Conservation (phyloP, 2,113 vertebrate genomes). For the Plotosus lineatus region DNA sequence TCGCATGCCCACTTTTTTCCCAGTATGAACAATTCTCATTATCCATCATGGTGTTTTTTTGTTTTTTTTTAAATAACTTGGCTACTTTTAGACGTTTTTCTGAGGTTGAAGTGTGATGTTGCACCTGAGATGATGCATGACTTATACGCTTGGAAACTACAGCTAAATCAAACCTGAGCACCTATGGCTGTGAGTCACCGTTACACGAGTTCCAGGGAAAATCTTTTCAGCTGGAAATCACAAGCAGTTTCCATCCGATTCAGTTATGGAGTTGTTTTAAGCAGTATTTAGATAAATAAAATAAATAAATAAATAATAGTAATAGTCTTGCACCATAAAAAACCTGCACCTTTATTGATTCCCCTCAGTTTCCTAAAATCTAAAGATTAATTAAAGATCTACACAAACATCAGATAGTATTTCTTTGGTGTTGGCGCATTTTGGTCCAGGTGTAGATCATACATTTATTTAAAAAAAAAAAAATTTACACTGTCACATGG, state of each 20-base stretch:
- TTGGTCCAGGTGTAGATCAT: neutral
- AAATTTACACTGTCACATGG: neutral
- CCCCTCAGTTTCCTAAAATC: neutral
- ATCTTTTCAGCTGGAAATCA: neutral
- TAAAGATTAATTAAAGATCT: neutral
- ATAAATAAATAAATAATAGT: too few relatives aligned
- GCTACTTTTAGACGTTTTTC: neutral
- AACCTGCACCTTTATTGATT: neutral
- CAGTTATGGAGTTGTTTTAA: neutral
- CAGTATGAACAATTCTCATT: neutral
- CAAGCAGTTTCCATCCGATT: neutral
- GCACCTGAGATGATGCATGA: neutral
- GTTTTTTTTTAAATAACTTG: too few relatives aligned
- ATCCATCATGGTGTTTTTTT: neutral
- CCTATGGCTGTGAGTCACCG: neutral
- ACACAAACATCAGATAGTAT: neutral
- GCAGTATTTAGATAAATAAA: neutral
- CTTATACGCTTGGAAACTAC: neutral
- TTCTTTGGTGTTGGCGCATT: neutral
- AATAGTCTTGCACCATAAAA: neutral
- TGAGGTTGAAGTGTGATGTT: neutral
- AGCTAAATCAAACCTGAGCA: neutral
- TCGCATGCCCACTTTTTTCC: neutral
- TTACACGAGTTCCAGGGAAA: neutral
- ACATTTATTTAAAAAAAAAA: neutral